A percentile compares a stretch with the other conserved stretches of the same genome.
Conservation (phyloP, 2,888 invertebrate genomes). For the Hirtodrosophila histrioides region DNA sequence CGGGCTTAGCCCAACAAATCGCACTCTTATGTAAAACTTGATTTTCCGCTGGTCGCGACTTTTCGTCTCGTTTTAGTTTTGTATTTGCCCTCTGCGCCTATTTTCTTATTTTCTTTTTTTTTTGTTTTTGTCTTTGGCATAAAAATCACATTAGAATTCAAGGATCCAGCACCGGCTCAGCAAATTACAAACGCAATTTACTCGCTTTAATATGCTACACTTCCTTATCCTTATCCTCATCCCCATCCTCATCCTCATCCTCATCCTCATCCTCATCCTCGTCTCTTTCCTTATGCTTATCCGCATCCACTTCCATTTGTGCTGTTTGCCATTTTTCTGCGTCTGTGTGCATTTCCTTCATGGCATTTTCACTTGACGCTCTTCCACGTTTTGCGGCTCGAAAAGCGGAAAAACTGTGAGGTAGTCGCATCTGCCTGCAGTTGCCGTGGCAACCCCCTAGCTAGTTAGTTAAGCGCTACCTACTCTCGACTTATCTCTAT, state of each 20-base stretch:
- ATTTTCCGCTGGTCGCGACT: constrained; percentile 1
- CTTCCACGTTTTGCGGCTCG: constrained; percentile 21
- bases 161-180: not conserved
- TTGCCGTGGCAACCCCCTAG: constrained; percentile 1
- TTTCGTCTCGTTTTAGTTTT: constrained; percentile 6
- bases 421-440: constrained; percentile 14
- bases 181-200: constrained; percentile 32
- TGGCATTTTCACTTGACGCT: constrained; percentile 56
- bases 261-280: constrained; percentile 8
- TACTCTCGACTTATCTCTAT: not conserved
- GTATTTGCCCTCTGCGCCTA: constrained; percentile 8
- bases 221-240: constrained; percentile 22
- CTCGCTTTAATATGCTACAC: constrained; percentile 42
- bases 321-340: constrained; percentile 17
- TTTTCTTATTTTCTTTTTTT: too few species aligned
- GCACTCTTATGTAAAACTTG: constrained; percentile 12
- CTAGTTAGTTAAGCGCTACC: constrained; percentile 1
- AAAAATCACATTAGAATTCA: constrained; percentile 51
- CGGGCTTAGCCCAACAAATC: not conserved
- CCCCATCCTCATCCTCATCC: constrained; percentile 1
- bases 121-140: constrained; percentile 13
- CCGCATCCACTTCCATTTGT: constrained; percentile 15
- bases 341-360: constrained; percentile 60
- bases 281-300: constrained; percentile 11
- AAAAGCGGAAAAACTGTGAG: constrained; percentile 25